Percentiles rank a stretch among this genome's conserved stretches.
phyloP scores from a whole-genome alignment of 2,113 vertebrate genomes.

The Acrocephalus kingi region DNA sequence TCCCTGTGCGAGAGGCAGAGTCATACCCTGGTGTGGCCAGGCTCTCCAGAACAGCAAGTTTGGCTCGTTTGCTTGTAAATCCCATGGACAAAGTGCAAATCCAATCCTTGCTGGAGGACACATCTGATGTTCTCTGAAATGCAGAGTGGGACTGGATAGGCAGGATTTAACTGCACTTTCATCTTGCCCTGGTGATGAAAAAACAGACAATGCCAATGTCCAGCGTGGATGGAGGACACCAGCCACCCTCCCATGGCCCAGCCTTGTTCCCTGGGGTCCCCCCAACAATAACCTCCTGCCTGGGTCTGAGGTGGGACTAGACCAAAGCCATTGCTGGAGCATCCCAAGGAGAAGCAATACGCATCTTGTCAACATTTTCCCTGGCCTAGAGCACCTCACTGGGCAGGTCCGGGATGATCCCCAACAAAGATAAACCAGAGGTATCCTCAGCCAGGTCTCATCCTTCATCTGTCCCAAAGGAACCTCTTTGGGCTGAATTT shows the following conservation, averaged over 20 bases:
- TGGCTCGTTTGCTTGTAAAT: neutral
- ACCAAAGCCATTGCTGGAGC: neutral
- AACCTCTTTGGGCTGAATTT: neutral
- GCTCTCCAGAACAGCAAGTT: accelerated
- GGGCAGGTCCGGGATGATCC: neutral
- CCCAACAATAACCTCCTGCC: neutral
- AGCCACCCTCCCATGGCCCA: neutral
- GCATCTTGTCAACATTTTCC: neutral
- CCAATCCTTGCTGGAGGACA: neutral
- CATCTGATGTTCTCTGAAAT: neutral
- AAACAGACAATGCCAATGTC: accelerated
- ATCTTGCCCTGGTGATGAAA: neutral
- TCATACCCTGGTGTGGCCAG: accelerated
- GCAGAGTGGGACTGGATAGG: neutral
- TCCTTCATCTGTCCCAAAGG: neutral
- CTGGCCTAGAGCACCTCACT: neutral
- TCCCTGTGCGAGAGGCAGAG: neutral
- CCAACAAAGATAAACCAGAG: neutral
- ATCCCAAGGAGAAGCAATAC: neutral
- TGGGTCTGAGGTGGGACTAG: accelerated
- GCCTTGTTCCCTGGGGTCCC: neutral
- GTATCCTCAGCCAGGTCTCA: neutral
- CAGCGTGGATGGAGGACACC: accelerated
- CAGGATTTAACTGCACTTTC: neutral
- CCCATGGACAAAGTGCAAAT: neutral